Base-by-base conservation (phyloP, 2,113 vertebrate genomes). In the Glaucidium brasilianum region DNA sequence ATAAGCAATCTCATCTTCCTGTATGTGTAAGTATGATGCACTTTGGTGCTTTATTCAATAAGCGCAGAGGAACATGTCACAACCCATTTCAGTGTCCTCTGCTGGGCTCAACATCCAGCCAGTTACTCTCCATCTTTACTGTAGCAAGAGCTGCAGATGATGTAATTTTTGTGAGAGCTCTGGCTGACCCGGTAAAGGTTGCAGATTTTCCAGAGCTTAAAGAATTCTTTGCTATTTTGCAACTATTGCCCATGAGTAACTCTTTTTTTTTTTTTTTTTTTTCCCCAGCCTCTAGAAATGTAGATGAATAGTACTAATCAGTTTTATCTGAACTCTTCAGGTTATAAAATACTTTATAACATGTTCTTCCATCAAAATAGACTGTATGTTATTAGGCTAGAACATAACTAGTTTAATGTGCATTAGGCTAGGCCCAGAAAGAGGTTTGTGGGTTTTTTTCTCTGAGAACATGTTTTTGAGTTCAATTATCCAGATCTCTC, bases 141-240 rank as follows among this genome's bases (percentile, higher is more conserved):
- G 85, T 27, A 73, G 75, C 92, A 93, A 94, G 81, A 88, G 92
- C 89, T 80, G 35, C 71, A 88, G 15, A 66, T 95, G 74, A 91
- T 88, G 63, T 72, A 87, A 34, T 90, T 94, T 92, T 87, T 35
- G 25, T 63, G 84, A 97, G 93, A 77, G 90, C 85, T 85, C 81
- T 62, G 88, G 55, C 35, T 95, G 82, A 68, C 81, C 64, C 71
- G 39, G 72, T 53, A 83, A 97, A 96, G 64, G 85, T 50, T 97
- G 75, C 64, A 93, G 86, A n/a, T 68, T 93, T 86, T 94, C 79
- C 90, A 94, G 52, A 94, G 69, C 25, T 22, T 92, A 94, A 95
- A 92, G 84, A 68, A 78, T 75, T 88, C 39, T 71, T 95, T 53
- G 68, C 84, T 94, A 12, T 94, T 97, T 86, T 80, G 56, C 35